phyloP scores from a whole-genome alignment of 2,888 invertebrate species.

The Drosophila nr. medialis region DNA sequence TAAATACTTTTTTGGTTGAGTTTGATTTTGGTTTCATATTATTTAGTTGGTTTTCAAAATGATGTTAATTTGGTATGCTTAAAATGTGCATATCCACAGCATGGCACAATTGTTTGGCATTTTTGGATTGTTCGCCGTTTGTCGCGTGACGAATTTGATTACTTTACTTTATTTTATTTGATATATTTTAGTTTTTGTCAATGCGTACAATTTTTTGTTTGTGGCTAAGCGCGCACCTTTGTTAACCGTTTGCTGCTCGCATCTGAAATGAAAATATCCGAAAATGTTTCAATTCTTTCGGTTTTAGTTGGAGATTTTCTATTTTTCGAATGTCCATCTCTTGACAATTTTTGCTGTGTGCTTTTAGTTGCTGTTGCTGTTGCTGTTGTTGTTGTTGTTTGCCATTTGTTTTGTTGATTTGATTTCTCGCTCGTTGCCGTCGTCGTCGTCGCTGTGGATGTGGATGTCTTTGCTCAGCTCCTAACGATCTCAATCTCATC shows the following conservation, averaged over 20 bases:
- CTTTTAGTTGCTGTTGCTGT: constrained; percentile 41
- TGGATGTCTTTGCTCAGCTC: constrained; percentile 56
- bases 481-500: constrained; percentile 62
- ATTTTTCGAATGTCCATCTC: constrained; percentile 80
- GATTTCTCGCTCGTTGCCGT: constrained; percentile 55
- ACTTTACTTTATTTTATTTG: constrained; percentile 6
- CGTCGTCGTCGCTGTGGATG: constrained; percentile 16
- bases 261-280: constrained; percentile 81
- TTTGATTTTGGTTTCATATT: constrained; percentile 8
- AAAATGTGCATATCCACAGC: constrained; percentile 14
- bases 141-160: constrained; percentile 29
- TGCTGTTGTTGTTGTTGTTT: constrained; percentile 44
- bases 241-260: constrained; percentile 82
- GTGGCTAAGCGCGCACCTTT: constrained; percentile 76
- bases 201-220: constrained; percentile 43
- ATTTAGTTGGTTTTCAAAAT: constrained; percentile 9
- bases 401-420: constrained; percentile 73
- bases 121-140: constrained; percentile 8
- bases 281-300: constrained; percentile 80
- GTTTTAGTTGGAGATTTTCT: constrained; percentile 79
- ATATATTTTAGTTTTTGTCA: neutral
- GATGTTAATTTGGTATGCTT: neutral
- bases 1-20: constrained; percentile 7
- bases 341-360: constrained; percentile 70
- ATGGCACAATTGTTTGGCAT: constrained; percentile 11